Conservation (phyloP, 2,113 vertebrate genomes). For the Tachuris rubrigastra region DNA sequence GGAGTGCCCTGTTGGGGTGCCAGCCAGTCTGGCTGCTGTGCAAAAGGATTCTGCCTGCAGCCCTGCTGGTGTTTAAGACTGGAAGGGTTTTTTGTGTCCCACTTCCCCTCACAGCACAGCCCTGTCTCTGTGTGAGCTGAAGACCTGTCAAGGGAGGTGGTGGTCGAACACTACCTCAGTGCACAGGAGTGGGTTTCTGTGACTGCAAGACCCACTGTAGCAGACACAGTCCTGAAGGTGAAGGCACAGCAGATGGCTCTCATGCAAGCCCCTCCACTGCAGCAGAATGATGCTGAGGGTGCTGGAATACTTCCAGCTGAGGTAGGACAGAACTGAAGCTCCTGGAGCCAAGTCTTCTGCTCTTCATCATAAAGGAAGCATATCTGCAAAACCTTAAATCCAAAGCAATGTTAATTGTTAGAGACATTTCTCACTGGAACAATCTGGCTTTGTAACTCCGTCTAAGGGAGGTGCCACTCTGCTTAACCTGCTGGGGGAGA, state of each 20-base stretch:
- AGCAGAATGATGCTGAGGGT: not conserved
- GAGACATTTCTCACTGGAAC: not conserved
- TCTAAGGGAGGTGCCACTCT: not conserved
- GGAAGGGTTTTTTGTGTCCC: not conserved
- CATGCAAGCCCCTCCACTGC: not conserved
- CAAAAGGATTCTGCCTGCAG: slow-evolving; percentile 79
- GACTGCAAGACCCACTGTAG: rapidly evolving
- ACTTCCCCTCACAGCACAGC: not conserved
- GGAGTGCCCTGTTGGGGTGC: slow-evolving; percentile 76
- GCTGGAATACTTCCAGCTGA: not conserved
- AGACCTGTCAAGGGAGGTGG: not conserved
- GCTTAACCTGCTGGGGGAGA: not conserved
- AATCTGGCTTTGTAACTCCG: not conserved
- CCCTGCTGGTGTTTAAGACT: slow-evolving; percentile 55
- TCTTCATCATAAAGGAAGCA: not conserved
- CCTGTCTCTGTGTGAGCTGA: not conserved
- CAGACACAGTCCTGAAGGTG: rapidly evolving
- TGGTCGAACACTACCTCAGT: too few species aligned
- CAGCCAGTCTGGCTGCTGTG: slow-evolving; percentile 87
- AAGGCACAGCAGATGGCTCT: not conserved
- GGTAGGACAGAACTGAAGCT: not conserved
- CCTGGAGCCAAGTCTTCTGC: not conserved
- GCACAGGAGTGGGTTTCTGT: not conserved
- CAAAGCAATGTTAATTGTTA: not conserved
- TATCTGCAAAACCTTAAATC: not conserved